Evolutionary conservation across 2,888 invertebrate genomes (phyloP).

Genomic region (Dugesia japonica): DNA sequence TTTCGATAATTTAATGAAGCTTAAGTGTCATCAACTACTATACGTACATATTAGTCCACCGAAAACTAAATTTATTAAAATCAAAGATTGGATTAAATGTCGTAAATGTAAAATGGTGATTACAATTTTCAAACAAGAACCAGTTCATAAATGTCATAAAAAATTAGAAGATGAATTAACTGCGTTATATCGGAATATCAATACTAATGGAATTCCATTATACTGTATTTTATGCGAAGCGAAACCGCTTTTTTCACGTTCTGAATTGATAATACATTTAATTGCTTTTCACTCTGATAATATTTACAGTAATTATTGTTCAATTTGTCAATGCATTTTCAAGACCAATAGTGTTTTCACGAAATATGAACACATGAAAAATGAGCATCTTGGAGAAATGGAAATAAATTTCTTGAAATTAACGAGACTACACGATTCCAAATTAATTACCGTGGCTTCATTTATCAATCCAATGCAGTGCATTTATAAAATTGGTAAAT

Average conservation of each 20-base stretch:
- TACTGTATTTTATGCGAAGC: conserved; percentile 10
- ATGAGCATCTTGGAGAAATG: conserved; percentile 5
- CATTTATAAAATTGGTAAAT: not conserved
- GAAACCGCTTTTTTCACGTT: not conserved
- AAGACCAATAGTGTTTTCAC: not conserved
- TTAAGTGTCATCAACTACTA: not conserved
- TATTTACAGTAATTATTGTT: conserved; percentile 13
- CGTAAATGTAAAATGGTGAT: not conserved
- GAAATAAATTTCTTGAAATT: conserved; percentile 4
- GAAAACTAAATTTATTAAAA: not conserved
- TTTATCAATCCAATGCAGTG: not conserved
- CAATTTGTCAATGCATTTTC: not conserved
- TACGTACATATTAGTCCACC: not conserved
- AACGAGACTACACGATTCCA: not conserved
- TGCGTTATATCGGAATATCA: not conserved
- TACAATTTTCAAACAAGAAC: not conserved
- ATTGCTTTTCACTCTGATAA: not conserved
- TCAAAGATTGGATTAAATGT: not conserved
- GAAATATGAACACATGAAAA: not conserved
- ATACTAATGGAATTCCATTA: not conserved
- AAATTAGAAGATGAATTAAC: not conserved
- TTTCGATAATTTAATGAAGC: not conserved
- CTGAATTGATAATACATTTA: not conserved
- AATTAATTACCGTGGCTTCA: not conserved
- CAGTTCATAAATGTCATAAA: conserved; percentile 1